Conservation (phyloP, 2,888 invertebrate species). For the Tetramorium bicarinatum region DNA sequence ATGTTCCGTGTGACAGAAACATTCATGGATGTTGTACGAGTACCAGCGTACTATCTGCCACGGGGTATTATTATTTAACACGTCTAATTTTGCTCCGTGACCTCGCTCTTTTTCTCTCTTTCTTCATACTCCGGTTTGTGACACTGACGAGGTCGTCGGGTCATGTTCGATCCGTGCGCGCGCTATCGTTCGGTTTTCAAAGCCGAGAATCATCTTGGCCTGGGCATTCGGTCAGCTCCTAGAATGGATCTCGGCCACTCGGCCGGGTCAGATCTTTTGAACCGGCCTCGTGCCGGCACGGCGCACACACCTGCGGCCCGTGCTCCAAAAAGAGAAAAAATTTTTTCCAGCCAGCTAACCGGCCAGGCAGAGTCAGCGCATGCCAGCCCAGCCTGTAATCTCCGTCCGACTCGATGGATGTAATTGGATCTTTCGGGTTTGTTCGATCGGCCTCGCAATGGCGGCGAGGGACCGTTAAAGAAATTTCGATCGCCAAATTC, state of each 20-base stretch:
- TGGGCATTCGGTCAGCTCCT: constrained; percentile 65
- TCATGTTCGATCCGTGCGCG: constrained; percentile 61
- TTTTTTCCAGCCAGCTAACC: constrained; percentile 24
- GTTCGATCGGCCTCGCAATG: constrained; percentile 40
- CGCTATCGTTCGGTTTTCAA: constrained; percentile 59
- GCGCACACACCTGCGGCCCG: constrained; percentile 54
- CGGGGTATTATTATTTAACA: constrained; percentile 48
- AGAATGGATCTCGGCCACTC: constrained; percentile 76
- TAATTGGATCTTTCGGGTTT: constrained; percentile 57
- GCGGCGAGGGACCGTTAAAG: constrained; percentile 47
- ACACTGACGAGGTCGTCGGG: constrained; percentile 50
- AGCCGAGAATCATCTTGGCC: constrained; percentile 61
- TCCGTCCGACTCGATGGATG: constrained; percentile 50
- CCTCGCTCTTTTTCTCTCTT: constrained; percentile 48
- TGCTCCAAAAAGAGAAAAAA: constrained; percentile 39
- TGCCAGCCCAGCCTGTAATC: constrained; percentile 44
- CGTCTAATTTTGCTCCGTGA: constrained; percentile 62
- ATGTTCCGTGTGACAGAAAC: constrained; percentile 39
- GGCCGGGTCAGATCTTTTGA: constrained; percentile 71
- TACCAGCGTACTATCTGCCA: constrained; percentile 43
- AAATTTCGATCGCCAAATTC: constrained; percentile 49
- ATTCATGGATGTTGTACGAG: constrained; percentile 48
- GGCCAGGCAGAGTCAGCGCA: constrained; percentile 24
- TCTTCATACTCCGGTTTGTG: constrained; percentile 40
- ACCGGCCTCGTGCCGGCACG: constrained; percentile 54